These are phyloP conservation scores for Apis laboriosa DNA, from an alignment of 1,140 invertebrate genomes.

Conservation along the genomic window DNA sequence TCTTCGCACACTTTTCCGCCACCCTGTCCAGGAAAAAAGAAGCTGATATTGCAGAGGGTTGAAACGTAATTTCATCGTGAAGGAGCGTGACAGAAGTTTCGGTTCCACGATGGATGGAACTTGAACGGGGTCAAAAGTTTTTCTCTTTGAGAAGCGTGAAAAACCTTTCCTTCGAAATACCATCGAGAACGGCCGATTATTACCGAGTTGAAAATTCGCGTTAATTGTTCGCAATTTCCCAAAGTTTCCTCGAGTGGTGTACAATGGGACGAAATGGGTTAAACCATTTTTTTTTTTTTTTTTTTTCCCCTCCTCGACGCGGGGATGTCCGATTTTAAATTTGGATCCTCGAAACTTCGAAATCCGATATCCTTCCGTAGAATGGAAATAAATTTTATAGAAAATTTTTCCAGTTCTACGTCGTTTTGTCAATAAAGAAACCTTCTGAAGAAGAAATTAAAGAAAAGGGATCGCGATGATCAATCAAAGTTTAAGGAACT, in stretches of 20 bases:
- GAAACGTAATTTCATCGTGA: constrained; percentile 31
- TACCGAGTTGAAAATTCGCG: constrained; percentile 37
- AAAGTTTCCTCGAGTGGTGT: constrained; percentile 5
- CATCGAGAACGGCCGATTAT: constrained; percentile 13
- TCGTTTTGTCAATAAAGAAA: not conserved
- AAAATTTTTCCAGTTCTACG: constrained; percentile 6
- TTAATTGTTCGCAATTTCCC: constrained; percentile 31
- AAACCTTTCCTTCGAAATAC: not conserved
- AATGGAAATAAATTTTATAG: not conserved
- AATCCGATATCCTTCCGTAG: not conserved
- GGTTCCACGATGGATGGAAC: not conserved
- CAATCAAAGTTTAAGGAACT: not conserved
- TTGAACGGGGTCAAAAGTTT: constrained; percentile 33
- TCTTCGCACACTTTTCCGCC: not conserved
- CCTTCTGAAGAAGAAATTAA: not conserved
- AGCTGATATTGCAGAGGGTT: constrained; percentile 11
- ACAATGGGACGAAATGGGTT: too few relatives aligned
- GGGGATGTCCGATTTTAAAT: constrained; percentile 7
- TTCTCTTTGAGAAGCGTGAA: constrained; percentile 10
- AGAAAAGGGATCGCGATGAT: not conserved
- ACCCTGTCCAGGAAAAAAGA: not conserved
- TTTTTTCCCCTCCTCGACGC: not conserved
- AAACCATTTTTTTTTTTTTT: not conserved
- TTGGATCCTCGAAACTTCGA: not conserved
- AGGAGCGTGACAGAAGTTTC: not conserved